Evolutionary conservation across 2,888 invertebrate genomes (phyloP).

Genomic region (Heliconius charithonia): DNA sequence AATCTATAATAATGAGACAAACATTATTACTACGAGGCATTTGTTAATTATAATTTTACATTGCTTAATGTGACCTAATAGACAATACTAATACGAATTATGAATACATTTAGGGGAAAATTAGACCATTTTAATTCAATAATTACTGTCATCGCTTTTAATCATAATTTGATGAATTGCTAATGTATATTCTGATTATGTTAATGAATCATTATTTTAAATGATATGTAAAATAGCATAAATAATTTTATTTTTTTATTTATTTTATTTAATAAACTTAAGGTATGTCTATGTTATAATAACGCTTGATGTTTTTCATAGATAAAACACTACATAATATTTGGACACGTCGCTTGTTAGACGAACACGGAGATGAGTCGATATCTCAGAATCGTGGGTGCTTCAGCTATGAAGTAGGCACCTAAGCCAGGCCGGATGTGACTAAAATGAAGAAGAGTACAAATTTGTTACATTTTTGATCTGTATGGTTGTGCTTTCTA

Average conservation of each 20-base stretch:
- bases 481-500: slow-evolving; percentile 49
- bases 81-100: slow-evolving; percentile 24
- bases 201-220: not conserved
- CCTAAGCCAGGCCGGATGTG: slow-evolving; percentile 57
- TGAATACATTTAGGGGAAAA: slow-evolving; percentile 16
- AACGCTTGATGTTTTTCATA: slow-evolving; percentile 54
- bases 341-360: slow-evolving; percentile 82
- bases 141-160: slow-evolving; percentile 25
- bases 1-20: not conserved
- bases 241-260: not conserved
- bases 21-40: not conserved
- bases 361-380: slow-evolving; percentile 78
- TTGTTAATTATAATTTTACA: slow-evolving; percentile 17
- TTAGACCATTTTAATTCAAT: slow-evolving; percentile 22
- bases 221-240: not conserved
- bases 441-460: slow-evolving; percentile 64
- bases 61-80: slow-evolving; percentile 24
- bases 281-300: slow-evolving; percentile 56
- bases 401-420: slow-evolving; percentile 50
- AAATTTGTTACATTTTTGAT: slow-evolving; percentile 61
- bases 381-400: slow-evolving; percentile 80
- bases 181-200: slow-evolving; percentile 19
- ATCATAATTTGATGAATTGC: slow-evolving; percentile 18
- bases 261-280: not conserved
- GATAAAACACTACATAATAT: slow-evolving; percentile 79